Evolutionary conservation across 35 echinoderm and acorn worm species (phyloP).

Genomic region (Eucidaris tribuloides): DNA sequence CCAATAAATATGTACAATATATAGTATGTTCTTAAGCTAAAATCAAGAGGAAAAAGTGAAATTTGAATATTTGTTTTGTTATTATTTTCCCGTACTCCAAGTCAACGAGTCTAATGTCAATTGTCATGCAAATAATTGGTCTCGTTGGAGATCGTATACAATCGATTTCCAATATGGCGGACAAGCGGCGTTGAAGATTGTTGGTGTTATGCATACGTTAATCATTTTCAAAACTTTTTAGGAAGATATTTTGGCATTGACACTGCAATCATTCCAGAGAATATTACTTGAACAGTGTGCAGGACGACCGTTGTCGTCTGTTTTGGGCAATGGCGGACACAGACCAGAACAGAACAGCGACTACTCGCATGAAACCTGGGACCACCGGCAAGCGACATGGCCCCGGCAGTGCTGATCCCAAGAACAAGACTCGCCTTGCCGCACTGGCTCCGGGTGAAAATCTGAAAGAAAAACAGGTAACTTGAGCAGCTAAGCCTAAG

Average conservation of each 20-base stretch:
- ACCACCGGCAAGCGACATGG: constrained; percentile 31
- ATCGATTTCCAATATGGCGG: constrained; percentile 32
- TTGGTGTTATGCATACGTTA: too few relatives aligned
- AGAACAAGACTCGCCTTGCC: constrained; percentile 89
- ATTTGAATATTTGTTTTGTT: too few relatives aligned
- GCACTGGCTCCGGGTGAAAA: constrained; percentile 95
- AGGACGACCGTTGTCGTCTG: background rate
- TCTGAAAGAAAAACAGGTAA: constrained; percentile 99
- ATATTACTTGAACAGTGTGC: too few relatives aligned
- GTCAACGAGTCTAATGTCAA: constrained; percentile 14
- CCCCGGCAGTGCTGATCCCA: constrained; percentile 75
- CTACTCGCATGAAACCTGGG: constrained; percentile 58
- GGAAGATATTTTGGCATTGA: too few relatives aligned
- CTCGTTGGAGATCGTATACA: constrained; percentile 33
- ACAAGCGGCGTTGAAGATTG: background rate
- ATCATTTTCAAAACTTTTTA: too few relatives aligned
- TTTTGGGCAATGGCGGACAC: constrained; percentile 30
- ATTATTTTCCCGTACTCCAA: background rate
- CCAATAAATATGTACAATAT: too few relatives aligned
- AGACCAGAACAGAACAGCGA: constrained; percentile 27
- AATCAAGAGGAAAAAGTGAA: too few relatives aligned
- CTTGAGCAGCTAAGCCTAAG: background rate
- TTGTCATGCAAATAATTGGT: constrained; percentile 23
- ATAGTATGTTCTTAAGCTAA: too few relatives aligned
- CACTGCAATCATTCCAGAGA: too few relatives aligned